Base-by-base conservation (phyloP, 2,113 vertebrate genomes). In the Circaetus gallicus region DNA sequence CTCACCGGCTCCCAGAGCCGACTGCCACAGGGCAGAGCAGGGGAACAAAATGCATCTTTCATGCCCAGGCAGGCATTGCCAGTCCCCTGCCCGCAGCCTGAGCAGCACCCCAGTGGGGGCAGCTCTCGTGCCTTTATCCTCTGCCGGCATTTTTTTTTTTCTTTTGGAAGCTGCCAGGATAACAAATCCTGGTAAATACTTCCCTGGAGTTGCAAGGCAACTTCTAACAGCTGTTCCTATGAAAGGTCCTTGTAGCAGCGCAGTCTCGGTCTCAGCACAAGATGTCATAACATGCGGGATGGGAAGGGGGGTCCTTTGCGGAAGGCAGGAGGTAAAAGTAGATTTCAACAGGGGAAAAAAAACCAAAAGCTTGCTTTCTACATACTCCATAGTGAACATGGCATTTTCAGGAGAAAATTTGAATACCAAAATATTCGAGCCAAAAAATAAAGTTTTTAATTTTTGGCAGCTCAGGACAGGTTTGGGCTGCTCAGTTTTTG, bases 401-500 rank as follows among this genome's bases (percentile, higher is more conserved):
- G 73, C 72, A 80, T 72, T 96, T 96, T 72, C 61, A 95, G 70
- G 36, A 80, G 72, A 87, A 91, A 91, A 89, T 82, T 12, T 93
- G 93, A 94, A 95, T 79, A 87, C 49, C 36, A 91, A 94, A 93
- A 87, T 89, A 91, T 85, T 93, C 71, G 3, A 95, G 91, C 22
- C 43, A 95, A 95, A 96, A 89, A 86, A 94, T 73, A 86, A 94
- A 94, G 65, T 59, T 97, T 94, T 94, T 95, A 87, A 94, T 90
- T 95, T 92, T 82, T 97, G 95, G 90, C 93, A 96, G 84, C 82
- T 91, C 62, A 66, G 93, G 90, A 93, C 87, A 93, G 84, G 90
- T 97, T 96, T 96, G 43, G 87, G 78, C 93, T 96, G 96, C 93
- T 97, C 96, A 95, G 74, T 96, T 96, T 97, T 94, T 96, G 95